Percentiles rank a stretch among this genome's conserved stretches.
phyloP scores from a whole-genome alignment of 2,113 vertebrate genomes.

The Nothocercus nigrocapillus region DNA sequence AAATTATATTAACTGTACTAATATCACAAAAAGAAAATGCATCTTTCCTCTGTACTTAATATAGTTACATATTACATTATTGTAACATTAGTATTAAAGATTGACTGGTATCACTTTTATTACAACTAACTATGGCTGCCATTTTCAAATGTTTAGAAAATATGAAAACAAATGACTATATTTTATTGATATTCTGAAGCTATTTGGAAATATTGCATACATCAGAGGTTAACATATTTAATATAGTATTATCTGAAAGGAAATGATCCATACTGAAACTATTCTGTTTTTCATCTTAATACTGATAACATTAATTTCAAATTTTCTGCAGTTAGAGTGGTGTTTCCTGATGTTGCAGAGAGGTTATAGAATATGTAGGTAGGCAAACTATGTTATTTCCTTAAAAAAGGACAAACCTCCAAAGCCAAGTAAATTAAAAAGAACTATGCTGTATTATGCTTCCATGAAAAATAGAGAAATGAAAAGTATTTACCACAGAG shows the following conservation, averaged over 20 bases:
- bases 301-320: background rate
- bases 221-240: background rate
- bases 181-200: background rate
- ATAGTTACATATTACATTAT: background rate
- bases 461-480: background rate
- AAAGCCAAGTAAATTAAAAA: background rate
- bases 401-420: background rate
- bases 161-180: background rate
- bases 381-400: background rate
- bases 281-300: background rate
- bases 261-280: background rate
- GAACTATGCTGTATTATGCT: background rate
- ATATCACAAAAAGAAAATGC: background rate
- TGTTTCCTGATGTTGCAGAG: background rate
- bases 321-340: background rate
- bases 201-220: background rate
- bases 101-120: background rate
- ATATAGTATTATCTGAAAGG: background rate
- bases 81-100: background rate
- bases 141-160: background rate
- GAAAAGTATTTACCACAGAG: background rate
- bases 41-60: background rate
- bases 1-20: background rate
- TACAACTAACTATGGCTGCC: background rate
- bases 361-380: background rate